A percentile compares a stretch with the other conserved stretches of the same genome.
Evolutionary conservation across 2,113 vertebrate genomes (phyloP).

Genomic region (Datnioides undecimradiatus): DNA sequence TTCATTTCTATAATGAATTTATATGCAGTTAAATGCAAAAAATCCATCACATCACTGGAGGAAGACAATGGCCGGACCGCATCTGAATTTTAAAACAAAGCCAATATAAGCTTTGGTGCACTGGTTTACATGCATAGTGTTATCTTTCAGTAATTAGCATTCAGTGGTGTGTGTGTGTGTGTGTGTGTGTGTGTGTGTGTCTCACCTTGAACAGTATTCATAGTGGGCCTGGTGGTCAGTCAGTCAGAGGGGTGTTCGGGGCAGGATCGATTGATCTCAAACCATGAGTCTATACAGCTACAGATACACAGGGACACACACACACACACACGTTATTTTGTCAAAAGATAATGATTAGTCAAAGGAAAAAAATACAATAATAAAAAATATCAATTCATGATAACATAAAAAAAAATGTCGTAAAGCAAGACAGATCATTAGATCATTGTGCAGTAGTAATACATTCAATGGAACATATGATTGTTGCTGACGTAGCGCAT

Average conservation of each 20-base stretch:
- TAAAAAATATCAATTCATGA: not conserved
- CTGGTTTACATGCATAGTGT: not conserved
- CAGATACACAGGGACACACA: slow-evolving; percentile 34
- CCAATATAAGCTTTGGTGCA: not conserved
- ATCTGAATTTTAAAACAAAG: not conserved
- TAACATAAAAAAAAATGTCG: not conserved
- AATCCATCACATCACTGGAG: not conserved
- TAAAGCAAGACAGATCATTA: not conserved
- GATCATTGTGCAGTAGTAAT: not conserved
- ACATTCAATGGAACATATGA: not conserved
- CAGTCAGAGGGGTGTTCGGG: slow-evolving; percentile 99
- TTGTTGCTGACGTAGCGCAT: slow-evolving; percentile 18
- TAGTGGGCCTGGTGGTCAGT: slow-evolving; percentile 73
- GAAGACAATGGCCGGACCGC: not conserved
- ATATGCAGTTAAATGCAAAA: not conserved
- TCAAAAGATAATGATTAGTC: not conserved
- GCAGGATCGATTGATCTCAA: slow-evolving; percentile 99
- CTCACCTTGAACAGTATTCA: slow-evolving; percentile 79
- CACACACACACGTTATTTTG: too few relatives aligned
- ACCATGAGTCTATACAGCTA: slow-evolving; percentile 99
- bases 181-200: slow-evolving; percentile 4
- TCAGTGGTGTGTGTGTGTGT: not conserved
- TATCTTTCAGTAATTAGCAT: not conserved
- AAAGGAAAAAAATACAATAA: not conserved
- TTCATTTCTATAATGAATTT: not conserved